Evolutionary conservation across 1,140 invertebrate genomes (phyloP).

Genomic region (Phocides pigmalion): DNA sequence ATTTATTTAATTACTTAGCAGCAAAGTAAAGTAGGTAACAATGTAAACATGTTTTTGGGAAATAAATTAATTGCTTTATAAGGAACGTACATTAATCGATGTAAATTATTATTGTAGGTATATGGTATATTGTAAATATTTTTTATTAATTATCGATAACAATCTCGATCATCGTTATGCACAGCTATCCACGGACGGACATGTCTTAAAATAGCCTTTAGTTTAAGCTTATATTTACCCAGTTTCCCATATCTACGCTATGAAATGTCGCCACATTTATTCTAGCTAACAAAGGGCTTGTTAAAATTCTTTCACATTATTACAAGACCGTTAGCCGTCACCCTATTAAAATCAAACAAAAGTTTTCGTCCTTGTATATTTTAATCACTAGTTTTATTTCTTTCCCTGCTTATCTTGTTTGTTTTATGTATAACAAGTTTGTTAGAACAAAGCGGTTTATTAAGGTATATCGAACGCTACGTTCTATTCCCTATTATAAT

Average conservation of each 20-base stretch:
- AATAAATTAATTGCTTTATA: slow-evolving; percentile 4
- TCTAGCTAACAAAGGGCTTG: slow-evolving; percentile 68
- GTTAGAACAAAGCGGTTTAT: neutral
- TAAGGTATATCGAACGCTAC: neutral
- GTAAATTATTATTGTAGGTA: neutral
- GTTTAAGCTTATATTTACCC: slow-evolving; percentile 1
- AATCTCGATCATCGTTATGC: neutral
- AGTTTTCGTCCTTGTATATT: slow-evolving; percentile 30
- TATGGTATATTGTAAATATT: slow-evolving; percentile 10
- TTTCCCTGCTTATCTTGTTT: slow-evolving; percentile 1
- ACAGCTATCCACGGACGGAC: neutral
- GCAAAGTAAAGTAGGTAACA: neutral
- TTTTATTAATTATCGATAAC: slow-evolving; percentile 10
- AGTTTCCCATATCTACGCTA: neutral
- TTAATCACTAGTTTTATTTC: slow-evolving; percentile 33
- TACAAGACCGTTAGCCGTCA: slow-evolving; percentile 48
- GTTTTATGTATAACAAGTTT: slow-evolving; percentile 8
- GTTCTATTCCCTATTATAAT: neutral
- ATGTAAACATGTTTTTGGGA: neutral
- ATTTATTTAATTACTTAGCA: too few relatives aligned
- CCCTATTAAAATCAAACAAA: slow-evolving; percentile 69
- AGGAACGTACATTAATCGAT: neutral
- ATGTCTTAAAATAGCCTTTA: neutral
- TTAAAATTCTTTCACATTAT: slow-evolving; percentile 70
- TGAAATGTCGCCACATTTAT: slow-evolving; percentile 6